Evolutionary conservation across 2,797 vertebrate species (phyloP), one percentile per base, ranked within the genome.

Genomic region (Luscinia luscinia): DNA sequence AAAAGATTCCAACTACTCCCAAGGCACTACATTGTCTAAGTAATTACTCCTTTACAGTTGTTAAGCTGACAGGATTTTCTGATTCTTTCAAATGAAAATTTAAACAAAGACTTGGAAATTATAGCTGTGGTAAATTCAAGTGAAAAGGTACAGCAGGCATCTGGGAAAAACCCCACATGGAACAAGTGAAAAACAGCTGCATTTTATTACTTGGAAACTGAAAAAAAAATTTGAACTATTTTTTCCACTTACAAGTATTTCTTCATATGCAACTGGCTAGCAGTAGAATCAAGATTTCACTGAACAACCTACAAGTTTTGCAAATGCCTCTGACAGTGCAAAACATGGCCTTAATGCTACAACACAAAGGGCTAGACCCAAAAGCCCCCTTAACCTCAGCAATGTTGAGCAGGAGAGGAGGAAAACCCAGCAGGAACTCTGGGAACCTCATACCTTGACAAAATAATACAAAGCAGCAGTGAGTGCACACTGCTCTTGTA

Each of bases 201-300:
- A 48, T 64, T 90, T 90, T 64, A 61, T 59, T 87, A 79, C 24
- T 64, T 85, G 38, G 54, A 79, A 90, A 70, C 16, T 17, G 7
- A 28, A 11, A 20, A 40, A 58, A 46, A 46, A 41, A 3, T 1
- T 26, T 38, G 38, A 52, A 64, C 23, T 68, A 17, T 38, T 69
- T 87, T 89, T 91, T 73, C 36, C 63, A 89, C 58, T 91, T 89
- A 73, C 43, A 80, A 73, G 34, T 15, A 23, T 79, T 79, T 85
- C 20, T 88, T 55, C 27, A 30, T 9, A 45, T 36, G 34, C 7
- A 20, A 58, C 43, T 11, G 15, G 17, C 51, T 15, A 45, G n/a
- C 64, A 84, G n/a, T 16, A 84, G 51, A 77, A 34, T 15, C 40
- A 77, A 41, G 34, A 57, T 22, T 72, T 34, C n/a, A 45, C 30